Evolutionary conservation across 2,888 invertebrate genomes (phyloP).

Genomic region (Ferdinandea cuprea): DNA sequence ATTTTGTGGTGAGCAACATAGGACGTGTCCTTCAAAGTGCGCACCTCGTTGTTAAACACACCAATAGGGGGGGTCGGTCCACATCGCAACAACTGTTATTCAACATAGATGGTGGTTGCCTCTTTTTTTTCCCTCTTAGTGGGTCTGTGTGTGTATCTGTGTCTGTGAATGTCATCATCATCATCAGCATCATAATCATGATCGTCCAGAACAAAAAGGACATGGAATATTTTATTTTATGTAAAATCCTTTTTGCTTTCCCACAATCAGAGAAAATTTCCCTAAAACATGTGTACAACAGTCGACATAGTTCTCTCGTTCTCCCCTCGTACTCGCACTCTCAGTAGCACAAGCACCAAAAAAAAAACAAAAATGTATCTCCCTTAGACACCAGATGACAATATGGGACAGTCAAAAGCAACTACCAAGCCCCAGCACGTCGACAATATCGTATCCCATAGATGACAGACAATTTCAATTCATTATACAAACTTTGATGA

Average conservation of each 20-base stretch:
- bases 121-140: slow-evolving; percentile 2
- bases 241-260: slow-evolving; percentile 45
- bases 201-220: slow-evolving; percentile 2
- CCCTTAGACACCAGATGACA: slow-evolving; percentile 24
- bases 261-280: slow-evolving; percentile 57
- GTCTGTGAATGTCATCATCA: slow-evolving; percentile 22
- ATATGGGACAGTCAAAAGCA: slow-evolving; percentile 18
- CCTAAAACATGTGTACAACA: slow-evolving; percentile 35
- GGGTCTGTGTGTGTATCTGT: background rate
- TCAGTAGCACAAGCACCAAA: too few species aligned
- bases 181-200: slow-evolving; percentile 29
- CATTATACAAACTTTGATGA: slow-evolving; percentile 63
- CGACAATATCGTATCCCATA: slow-evolving; percentile 30
- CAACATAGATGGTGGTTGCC: background rate
- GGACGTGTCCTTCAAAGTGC: slow-evolving; percentile 45
- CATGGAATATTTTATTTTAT: slow-evolving; percentile 46
- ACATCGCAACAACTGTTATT: too few species aligned
- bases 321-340: too few species aligned
- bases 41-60: slow-evolving; percentile 10
- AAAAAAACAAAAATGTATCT: background rate
- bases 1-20: slow-evolving; percentile 47
- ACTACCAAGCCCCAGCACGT: slow-evolving; percentile 17
- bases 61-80: background rate
- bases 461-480: slow-evolving; percentile 58
- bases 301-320: too few species aligned